phyloP scores from a whole-genome alignment of 1,140 invertebrate genomes.

The Dicyema japonicum region DNA sequence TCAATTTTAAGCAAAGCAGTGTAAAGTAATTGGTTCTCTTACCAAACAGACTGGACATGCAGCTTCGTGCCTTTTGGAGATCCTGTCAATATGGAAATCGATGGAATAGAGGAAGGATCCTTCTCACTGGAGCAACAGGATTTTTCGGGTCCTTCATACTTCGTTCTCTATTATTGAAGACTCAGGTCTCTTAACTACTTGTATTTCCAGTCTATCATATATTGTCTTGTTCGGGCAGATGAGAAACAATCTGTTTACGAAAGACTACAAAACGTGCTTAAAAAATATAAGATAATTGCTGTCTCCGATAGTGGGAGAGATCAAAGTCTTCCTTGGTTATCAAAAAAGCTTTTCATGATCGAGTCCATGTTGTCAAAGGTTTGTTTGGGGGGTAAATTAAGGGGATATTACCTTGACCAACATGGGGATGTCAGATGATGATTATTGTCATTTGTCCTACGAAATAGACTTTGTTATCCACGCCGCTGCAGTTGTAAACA shows the following conservation, averaged over 20 bases:
- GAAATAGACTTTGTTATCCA: conserved; percentile 24
- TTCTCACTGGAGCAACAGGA: conserved; percentile 21
- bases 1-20: not conserved
- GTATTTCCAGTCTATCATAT: not conserved
- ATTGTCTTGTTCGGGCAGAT: not conserved
- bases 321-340: not conserved
- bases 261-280: too few relatives aligned
- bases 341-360: conserved; percentile 5
- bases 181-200: conserved; percentile 9
- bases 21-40: conserved; percentile 4
- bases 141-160: conserved; percentile 21
- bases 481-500: conserved; percentile 23
- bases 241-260: too few relatives aligned
- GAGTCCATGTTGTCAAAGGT: conserved; percentile 16
- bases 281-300: too few relatives aligned
- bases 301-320: too few relatives aligned
- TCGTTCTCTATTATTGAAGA: conserved; percentile 13
- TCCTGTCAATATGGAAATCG: conserved; percentile 11
- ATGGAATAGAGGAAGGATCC: conserved; percentile 12
- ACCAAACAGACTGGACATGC: conserved; percentile 21
- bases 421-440: conserved; percentile 21
- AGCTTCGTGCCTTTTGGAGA: conserved; percentile 21
- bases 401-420: conserved; percentile 22
- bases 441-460: conserved; percentile 18
- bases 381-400: too few relatives aligned